Base-by-base conservation (phyloP, 2,113 vertebrate genomes). In the Ceyx margarethae region DNA sequence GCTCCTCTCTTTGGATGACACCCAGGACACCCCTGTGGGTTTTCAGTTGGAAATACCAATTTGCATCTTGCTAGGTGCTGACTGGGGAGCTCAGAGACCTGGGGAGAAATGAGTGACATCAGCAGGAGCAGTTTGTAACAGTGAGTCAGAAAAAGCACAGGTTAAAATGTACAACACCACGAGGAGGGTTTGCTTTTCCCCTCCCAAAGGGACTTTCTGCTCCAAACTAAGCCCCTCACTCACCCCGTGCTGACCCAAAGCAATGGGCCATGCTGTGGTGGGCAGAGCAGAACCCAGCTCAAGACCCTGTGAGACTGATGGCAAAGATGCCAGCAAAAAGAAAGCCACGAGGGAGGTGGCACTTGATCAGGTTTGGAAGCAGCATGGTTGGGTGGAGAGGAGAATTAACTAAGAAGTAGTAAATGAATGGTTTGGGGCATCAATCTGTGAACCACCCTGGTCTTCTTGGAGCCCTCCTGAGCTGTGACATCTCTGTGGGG, bases 1-100 rank as follows among this genome's bases (percentile, higher is more conserved):
- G 1, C 45, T 93, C 53, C 53, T 72, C 74, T 28, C 73, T 56
- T 86, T 84, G 91, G 87, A 83, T 66, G 81, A 4, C 64, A 71
- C 82, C 93, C 93, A 96, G 86, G 64, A 89, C 94, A 72, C 61
- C 90, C 85, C 87, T 94, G 80, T 20, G 7, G 90, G 86, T 95
- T 93, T 94, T 91, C 91, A 93, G 91, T 94, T 86, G 62, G 83
- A 96, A 93, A 74, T 71, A 40, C 43, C 46, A 15, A 15, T 64
- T 94, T 95, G 73, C 94, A 93, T 54, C 79, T 80, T 84, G 69
- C 79, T 81, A 31, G 66, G 25, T 29, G 58, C 91, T 86, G 88
- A 40, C 66, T 74, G 42, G 85, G 80, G 90, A 87, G 72, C 45
- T 74, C 17, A 72, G 73, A 51, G 64, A 62, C 72, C 74, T 57